These are phyloP conservation scores for Artibeus lituratus DNA, from an alignment of 2,797 vertebrate genomes.

Conservation along the genomic window DNA sequence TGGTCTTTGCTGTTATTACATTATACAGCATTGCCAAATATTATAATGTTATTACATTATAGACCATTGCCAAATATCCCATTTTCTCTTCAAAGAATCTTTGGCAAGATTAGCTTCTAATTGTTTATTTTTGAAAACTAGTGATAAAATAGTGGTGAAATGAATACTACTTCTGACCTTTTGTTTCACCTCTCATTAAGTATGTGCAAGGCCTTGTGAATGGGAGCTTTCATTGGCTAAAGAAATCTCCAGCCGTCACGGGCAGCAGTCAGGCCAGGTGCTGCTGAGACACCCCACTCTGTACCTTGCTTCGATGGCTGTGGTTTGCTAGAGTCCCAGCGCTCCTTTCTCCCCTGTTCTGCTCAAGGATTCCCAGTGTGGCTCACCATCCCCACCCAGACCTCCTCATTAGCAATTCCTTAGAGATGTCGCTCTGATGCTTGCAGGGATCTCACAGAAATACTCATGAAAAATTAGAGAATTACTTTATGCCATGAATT, in stretches of 20 bases:
- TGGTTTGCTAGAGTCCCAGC: not conserved
- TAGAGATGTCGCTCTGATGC: not conserved
- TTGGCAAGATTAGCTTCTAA: not conserved
- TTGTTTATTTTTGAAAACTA: conserved; percentile 36
- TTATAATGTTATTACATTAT: not conserved
- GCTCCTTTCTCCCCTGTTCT: not conserved
- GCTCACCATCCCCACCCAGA: not conserved
- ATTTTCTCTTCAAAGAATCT: not conserved
- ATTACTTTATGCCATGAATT: not conserved
- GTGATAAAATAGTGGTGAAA: not conserved
- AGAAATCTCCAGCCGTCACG: not conserved
- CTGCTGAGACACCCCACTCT: not conserved
- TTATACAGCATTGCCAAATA: not conserved
- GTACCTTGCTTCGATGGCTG: not conserved
- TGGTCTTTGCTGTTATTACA: not conserved
- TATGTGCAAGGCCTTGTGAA: not conserved
- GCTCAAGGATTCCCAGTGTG: not conserved
- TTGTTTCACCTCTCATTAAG: not conserved
- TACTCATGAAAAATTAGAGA: not conserved
- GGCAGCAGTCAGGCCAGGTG: not conserved
- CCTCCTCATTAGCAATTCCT: not conserved
- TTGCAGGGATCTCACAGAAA: not conserved
- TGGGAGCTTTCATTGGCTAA: not conserved
- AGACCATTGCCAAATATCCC: not conserved
- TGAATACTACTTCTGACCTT: not conserved